These are phyloP conservation scores for Drosophila kuntzei DNA, from an alignment of 2,888 invertebrate species.

Conservation along the genomic window DNA sequence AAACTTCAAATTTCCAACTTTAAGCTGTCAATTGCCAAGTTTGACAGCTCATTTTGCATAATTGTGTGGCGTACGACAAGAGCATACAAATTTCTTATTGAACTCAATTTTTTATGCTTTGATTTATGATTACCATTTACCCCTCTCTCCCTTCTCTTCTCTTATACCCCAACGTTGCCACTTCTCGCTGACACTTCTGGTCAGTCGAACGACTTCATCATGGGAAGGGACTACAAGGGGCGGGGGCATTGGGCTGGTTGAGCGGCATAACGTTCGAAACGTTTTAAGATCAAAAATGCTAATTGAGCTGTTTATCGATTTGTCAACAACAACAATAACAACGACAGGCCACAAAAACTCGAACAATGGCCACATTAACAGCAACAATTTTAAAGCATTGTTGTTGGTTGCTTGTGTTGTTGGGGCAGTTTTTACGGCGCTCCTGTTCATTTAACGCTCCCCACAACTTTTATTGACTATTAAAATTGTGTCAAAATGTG, in stretches of 20 bases:
- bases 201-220: conserved; percentile 11
- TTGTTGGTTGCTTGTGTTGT: conserved; percentile 18
- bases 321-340: conserved; percentile 69
- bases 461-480: conserved; percentile 79
- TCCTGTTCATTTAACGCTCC: conserved; percentile 48
- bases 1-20: conserved; percentile 51
- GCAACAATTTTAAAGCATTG: conserved; percentile 42
- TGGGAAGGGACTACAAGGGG: not conserved
- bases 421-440: conserved; percentile 38
- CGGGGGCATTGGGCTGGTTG: conserved; percentile 24
- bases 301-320: conserved; percentile 82
- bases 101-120: conserved; percentile 74
- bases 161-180: not conserved
- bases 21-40: conserved; percentile 68
- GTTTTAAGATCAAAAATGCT: conserved; percentile 73
- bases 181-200: conserved; percentile 2
- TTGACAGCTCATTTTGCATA: conserved; percentile 77
- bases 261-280: conserved; percentile 47
- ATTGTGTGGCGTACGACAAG: conserved; percentile 58
- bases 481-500: conserved; percentile 82
- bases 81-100: conserved; percentile 78
- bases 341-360: conserved; percentile 46
- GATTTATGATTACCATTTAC: conserved; percentile 71
- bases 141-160: not conserved
- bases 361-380: conserved; percentile 69